A percentile compares a stretch with the other conserved stretches of the same genome.
phyloP scores from a whole-genome alignment of 1,140 invertebrate species.

The Drosophila funebris region DNA sequence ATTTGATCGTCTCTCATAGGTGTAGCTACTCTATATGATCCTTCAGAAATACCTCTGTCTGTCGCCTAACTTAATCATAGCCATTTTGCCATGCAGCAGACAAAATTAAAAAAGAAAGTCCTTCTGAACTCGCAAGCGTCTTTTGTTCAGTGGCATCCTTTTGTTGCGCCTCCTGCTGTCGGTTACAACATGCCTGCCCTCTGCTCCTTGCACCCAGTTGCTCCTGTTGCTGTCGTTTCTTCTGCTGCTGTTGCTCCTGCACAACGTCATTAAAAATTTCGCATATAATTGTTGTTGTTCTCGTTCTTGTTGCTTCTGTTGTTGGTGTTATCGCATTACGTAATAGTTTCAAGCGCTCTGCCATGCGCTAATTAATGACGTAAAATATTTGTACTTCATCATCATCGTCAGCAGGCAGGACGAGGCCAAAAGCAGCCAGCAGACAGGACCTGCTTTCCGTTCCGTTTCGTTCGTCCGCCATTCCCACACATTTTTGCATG shows the following conservation, averaged over 20 bases:
- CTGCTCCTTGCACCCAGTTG: background rate
- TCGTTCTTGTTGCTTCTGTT: conserved; percentile 17
- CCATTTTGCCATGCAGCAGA: background rate
- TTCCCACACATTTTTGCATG: conserved; percentile 36
- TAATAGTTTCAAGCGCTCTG: conserved; percentile 68
- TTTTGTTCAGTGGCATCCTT: conserved; percentile 31
- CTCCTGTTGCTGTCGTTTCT: background rate
- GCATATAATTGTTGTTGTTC: conserved; percentile 55
- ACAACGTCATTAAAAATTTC: conserved; percentile 66
- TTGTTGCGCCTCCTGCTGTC: conserved; percentile 25
- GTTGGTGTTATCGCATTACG: conserved; percentile 67
- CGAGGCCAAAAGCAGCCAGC: background rate
- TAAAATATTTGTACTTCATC: conserved; percentile 78
- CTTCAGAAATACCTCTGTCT: too few relatives aligned
- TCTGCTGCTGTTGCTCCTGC: background rate
- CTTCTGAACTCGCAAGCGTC: conserved; percentile 6
- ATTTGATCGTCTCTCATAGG: too few relatives aligned
- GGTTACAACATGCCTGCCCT: background rate
- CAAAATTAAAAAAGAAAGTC: conserved; percentile 11
- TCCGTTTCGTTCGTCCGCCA: background rate
- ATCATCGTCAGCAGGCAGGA: conserved; percentile 26
- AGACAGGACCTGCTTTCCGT: background rate
- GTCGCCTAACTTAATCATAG: background rate
- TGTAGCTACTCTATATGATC: too few relatives aligned
- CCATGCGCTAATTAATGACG: conserved; percentile 73